These are phyloP conservation scores for Hypomecis punctinalis DNA, from an alignment of 2,888 invertebrate genomes.

Conservation along the genomic window DNA sequence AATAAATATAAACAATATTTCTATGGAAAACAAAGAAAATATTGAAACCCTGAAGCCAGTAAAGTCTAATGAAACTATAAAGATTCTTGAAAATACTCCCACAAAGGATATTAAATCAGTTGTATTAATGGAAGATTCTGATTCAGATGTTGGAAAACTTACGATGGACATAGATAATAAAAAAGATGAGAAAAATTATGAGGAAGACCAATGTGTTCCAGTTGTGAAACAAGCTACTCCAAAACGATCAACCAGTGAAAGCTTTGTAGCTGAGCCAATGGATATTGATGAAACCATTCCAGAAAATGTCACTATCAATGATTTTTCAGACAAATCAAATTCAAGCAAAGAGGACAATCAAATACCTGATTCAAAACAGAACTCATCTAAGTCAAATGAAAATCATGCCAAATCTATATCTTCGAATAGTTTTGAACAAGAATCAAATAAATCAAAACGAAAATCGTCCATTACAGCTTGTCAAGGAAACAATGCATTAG, in stretches of 20 bases:
- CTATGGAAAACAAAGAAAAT: constrained; percentile 35
- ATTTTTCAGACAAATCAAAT: constrained; percentile 45
- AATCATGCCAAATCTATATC: constrained; percentile 43
- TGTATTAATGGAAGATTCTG: constrained; percentile 68
- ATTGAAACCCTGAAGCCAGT: constrained; percentile 25
- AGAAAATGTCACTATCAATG: constrained; percentile 56
- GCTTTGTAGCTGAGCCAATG: constrained; percentile 74
- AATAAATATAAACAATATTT: constrained; percentile 20
- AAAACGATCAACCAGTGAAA: constrained; percentile 40
- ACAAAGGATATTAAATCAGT: constrained; percentile 52
- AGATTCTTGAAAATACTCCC: constrained; percentile 59
- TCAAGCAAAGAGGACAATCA: constrained; percentile 32
- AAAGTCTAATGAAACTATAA: constrained; percentile 43
- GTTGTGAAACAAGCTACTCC: constrained; percentile 53
- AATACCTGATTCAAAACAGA: constrained; percentile 21
- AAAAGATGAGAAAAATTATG: constrained; percentile 39
- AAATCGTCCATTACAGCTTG: constrained; percentile 20
- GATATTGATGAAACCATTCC: constrained; percentile 78
- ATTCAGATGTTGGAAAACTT: constrained; percentile 58
- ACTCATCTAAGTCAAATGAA: constrained; percentile 25
- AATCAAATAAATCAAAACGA: constrained; percentile 40
- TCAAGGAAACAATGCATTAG: constrained; percentile 25
- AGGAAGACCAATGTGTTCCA: constrained; percentile 74
- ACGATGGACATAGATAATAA: constrained; percentile 45
- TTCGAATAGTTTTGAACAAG: constrained; percentile 37